Base-by-base conservation (phyloP, 2,113 vertebrate genomes). In the Brachirus orientalis region DNA sequence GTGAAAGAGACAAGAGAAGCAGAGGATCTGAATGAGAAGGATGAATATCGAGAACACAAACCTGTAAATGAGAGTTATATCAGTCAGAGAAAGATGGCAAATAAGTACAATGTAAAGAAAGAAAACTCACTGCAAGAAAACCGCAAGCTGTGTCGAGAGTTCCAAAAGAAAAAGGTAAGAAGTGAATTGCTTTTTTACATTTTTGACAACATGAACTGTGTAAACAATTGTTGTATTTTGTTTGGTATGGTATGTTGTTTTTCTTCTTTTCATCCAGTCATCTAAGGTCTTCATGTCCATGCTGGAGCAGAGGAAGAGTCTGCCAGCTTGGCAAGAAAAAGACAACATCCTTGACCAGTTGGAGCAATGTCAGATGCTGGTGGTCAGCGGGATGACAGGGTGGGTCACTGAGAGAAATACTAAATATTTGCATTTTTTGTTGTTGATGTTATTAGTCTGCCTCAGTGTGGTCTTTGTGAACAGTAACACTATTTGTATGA, bases 371-470 rank as follows among this genome's bases (percentile, higher is more conserved):
- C 97, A 98, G 77, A 96, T 98, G 83, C 91, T 99, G 66, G 95
- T 99, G 82, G 89, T 99, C 91, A 98, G 97, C 50, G 98, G 98
- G 38, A 98, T 97, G 98, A 99, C 98, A 0, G 98, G 98, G 98
- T 99, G 90, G 90, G 95, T 79, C 44, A 44, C 20, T 50, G 38
- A 45, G 4, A 11, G 9, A 17, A 11, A 51, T 28, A 28, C 28
- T 7, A 22, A 33, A 9, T 38, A 59, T 28, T 28, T 28, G 28
- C 28, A 28, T 4, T 28, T 28, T 28, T 28, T 28, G 28, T 6
- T 28, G 28, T 6, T 28, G 28, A 28, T 1, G 28, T 28, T 28
- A 28, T 28, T 28, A 28, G 28, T 28, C 28, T 28, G 28, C 28
- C 1, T n/a, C n/a, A n/a, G n/a, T n/a, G n/a, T n/a, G n/a, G n/a